Conservation (phyloP, 2,113 vertebrate species). For the Nycticebus coucang region DNA sequence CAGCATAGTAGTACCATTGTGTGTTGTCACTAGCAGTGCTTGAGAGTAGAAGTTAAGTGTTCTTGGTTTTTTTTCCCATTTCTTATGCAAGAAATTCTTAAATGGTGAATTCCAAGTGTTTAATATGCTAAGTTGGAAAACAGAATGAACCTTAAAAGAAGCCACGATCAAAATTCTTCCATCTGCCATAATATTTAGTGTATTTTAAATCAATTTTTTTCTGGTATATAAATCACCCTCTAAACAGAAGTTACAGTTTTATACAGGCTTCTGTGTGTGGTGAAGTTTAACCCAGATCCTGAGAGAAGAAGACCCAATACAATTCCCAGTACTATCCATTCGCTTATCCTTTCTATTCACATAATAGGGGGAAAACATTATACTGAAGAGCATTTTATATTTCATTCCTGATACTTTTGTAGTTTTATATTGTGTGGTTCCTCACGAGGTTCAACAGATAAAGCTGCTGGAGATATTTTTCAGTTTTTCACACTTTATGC, state of each 20-base stretch:
- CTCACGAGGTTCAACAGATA: slow-evolving; percentile 10
- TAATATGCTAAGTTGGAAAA: slow-evolving; percentile 17
- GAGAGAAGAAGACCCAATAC: not conserved
- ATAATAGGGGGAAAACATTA: not conserved
- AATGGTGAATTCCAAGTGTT: not conserved
- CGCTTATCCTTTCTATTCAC: not conserved
- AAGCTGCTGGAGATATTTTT: not conserved
- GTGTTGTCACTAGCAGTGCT: not conserved
- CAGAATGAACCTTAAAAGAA: slow-evolving; percentile 14
- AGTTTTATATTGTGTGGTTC: not conserved
- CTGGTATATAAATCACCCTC: not conserved
- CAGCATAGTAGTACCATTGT: not conserved
- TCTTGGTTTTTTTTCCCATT: slow-evolving; percentile 12
- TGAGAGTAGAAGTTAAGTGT: not conserved
- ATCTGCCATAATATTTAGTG: not conserved
- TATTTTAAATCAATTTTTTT: slow-evolving; percentile 32
- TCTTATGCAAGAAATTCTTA: slow-evolving; percentile 14
- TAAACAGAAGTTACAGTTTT: not conserved
- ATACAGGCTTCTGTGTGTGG: not conserved
- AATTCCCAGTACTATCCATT: not conserved
- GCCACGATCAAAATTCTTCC: not conserved
- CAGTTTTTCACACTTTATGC: slow-evolving; percentile 17
- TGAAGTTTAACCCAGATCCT: not conserved
- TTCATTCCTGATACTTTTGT: not conserved
- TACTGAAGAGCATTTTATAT: not conserved